Conservation (phyloP, 2,113 vertebrate species). For the Potamarius usumacintae region DNA sequence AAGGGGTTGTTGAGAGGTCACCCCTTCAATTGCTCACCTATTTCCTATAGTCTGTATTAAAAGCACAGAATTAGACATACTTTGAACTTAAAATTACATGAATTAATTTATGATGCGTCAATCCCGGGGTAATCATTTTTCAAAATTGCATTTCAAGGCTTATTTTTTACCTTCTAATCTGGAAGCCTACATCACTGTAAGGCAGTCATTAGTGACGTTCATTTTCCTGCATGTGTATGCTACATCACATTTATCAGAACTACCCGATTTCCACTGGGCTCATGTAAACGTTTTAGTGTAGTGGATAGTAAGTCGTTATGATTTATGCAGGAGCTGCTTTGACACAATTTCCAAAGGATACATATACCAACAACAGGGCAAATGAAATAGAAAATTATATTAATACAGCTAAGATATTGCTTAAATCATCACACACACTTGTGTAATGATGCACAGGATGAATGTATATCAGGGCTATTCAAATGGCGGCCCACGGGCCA, state of each 20-base stretch:
- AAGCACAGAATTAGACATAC: no score
- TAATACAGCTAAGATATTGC: background rate
- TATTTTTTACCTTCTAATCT: background rate
- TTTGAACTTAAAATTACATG: no score
- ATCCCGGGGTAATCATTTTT: no score
- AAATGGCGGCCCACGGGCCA: no score
- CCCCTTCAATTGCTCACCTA: background rate
- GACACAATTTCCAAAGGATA: background rate
- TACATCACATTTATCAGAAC: background rate
- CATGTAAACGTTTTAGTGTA: background rate
- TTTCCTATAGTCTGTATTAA: background rate
- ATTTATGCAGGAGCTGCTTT: background rate
- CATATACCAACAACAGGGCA: background rate
- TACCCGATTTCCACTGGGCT: no score
- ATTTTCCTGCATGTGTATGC: no score
- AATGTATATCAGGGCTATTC: background rate
- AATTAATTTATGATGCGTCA: no score
- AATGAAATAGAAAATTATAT: background rate
- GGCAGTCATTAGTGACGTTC: background rate
- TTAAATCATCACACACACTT: background rate
- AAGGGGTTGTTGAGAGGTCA: background rate
- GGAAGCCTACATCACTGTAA: background rate
- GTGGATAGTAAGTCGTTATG: background rate
- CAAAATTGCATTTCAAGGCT: no score
- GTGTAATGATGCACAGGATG: background rate